Conservation (phyloP, 2,888 invertebrate species). For the Synergus japonicus region DNA sequence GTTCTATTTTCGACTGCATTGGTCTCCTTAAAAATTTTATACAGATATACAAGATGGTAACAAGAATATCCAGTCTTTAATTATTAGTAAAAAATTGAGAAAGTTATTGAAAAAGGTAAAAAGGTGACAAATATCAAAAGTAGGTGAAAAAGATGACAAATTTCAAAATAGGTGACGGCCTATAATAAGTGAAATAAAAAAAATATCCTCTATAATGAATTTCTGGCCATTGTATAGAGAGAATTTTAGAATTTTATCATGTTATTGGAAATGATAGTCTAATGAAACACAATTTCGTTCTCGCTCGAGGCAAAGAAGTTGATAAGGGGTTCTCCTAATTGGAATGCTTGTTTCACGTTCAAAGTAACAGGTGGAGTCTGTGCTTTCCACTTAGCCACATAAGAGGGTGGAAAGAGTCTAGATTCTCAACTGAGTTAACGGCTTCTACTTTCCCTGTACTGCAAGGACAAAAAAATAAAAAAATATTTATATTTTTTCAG, state of each 20-base stretch:
- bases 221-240: neutral
- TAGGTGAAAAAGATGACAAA: no score
- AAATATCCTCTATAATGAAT: no score
- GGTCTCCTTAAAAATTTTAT: neutral
- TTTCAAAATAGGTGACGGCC: no score
- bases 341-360: conserved; percentile 58
- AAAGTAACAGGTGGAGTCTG: conserved; percentile 62
- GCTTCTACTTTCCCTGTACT: conserved; percentile 2
- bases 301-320: conserved; percentile 49
- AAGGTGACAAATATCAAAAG: no score
- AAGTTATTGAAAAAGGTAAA: neutral
- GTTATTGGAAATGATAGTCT: neutral
- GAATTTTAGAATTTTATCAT: neutral
- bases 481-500: neutral
- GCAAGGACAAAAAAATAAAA: no score
- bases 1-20: neutral
- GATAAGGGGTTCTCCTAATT: conserved; percentile 63
- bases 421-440: conserved; percentile 31
- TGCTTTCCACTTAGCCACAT: conserved; percentile 54
- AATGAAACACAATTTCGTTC: conserved; percentile 48
- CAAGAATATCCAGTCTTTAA: neutral
- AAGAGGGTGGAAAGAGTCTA: conserved; percentile 21
- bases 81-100: neutral
- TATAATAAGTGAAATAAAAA: no score
- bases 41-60: neutral